These are phyloP conservation scores for Apostichopus parvimensis DNA, from an alignment of 35 echinoderm and acorn worm species.

Conservation along the genomic window DNA sequence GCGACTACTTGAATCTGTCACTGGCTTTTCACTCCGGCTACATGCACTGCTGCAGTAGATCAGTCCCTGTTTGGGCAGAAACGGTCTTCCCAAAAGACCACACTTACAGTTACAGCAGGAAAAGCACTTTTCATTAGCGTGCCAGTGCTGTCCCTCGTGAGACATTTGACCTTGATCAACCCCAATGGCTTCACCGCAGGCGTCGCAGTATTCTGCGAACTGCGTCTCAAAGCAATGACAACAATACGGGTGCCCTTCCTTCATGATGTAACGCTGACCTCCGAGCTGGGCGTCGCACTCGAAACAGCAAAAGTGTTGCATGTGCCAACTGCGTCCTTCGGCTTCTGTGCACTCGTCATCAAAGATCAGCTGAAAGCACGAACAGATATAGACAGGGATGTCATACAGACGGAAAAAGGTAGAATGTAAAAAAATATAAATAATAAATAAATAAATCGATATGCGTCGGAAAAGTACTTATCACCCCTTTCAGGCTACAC, in stretches of 20 bases:
- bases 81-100: constrained; percentile 84
- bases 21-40: constrained; percentile 78
- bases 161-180: constrained; percentile 99
- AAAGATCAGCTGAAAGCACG: constrained; percentile 88
- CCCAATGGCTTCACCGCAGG: constrained; percentile 93
- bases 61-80: constrained; percentile 98
- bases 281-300: constrained; percentile 94
- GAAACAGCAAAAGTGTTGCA: constrained; percentile 99
- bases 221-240: constrained; percentile 95
- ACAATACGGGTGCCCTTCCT: constrained; percentile 87
- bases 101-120: constrained; percentile 86
- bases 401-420: background rate
- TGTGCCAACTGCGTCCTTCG: constrained; percentile 99
- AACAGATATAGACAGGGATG: constrained; percentile 9
- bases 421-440: too few species aligned
- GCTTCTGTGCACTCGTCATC: constrained; percentile 99
- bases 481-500: too few species aligned
- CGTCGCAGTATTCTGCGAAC: constrained; percentile 96
- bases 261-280: constrained; percentile 97
- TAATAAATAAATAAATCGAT: too few species aligned
- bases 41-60: constrained; percentile 96
- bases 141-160: constrained; percentile 98
- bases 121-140: constrained; percentile 94
- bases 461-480: too few species aligned
- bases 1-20: constrained; percentile 40